Conservation (phyloP, 2,113 vertebrate genomes). For the Centropristis striata region DNA sequence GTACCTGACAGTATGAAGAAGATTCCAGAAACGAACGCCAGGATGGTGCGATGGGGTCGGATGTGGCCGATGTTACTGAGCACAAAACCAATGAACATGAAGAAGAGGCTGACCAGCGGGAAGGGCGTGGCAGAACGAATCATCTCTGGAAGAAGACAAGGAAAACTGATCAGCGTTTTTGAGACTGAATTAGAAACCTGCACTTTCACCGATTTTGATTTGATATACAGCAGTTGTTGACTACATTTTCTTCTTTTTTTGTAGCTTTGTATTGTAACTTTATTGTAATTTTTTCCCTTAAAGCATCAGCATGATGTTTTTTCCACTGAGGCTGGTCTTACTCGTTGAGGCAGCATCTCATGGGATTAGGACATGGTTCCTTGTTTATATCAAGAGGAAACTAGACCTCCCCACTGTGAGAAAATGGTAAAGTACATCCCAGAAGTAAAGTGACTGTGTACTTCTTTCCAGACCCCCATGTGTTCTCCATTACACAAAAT, state of each 20-base stretch:
- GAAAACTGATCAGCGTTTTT: neutral
- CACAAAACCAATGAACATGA: slow-evolving; percentile 98
- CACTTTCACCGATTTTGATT: neutral
- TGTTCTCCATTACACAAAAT: slow-evolving; percentile 35
- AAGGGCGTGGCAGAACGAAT: slow-evolving; percentile 97
- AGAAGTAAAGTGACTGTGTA: slow-evolving; percentile 6
- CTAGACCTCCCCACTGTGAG: slow-evolving; percentile 21
- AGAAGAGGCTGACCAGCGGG: slow-evolving; percentile 97
- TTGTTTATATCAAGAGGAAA: neutral
- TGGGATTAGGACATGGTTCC: neutral
- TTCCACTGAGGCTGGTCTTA: neutral
- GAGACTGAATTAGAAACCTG: too few species aligned
- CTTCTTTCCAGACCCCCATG: slow-evolving; percentile 1
- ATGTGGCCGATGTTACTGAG: slow-evolving; percentile 96
- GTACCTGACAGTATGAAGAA: slow-evolving; percentile 97
- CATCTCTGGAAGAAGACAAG: slow-evolving; percentile 88
- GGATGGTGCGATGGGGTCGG: slow-evolving; percentile 94
- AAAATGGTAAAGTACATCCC: slow-evolving; percentile 25
- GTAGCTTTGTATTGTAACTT: neutral
- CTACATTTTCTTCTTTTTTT: neutral
- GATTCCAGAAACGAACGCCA: slow-evolving; percentile 97
- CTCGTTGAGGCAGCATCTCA: neutral
- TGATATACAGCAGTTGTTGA: neutral
- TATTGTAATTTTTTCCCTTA: neutral
- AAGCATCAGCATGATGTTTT: slow-evolving; percentile 1